These are phyloP conservation scores for Notolepis coatsorum DNA, from an alignment of 2,797 vertebrate species.

Conservation along the genomic window DNA sequence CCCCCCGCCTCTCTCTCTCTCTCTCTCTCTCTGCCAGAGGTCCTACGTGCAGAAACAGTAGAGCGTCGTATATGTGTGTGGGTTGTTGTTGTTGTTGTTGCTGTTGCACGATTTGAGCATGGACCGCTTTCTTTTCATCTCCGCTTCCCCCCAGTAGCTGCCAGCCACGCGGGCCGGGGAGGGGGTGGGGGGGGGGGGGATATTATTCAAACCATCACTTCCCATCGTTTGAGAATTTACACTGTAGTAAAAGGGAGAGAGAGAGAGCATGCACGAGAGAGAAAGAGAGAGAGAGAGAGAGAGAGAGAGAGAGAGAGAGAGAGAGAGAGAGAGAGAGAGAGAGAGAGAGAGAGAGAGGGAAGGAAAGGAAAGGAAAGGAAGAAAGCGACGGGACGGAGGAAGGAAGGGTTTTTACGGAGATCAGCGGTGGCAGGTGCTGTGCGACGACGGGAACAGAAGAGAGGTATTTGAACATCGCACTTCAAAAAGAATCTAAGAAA, in stretches of 20 bases:
- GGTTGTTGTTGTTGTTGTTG: too few species aligned
- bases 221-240: slow-evolving; percentile 33
- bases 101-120: slow-evolving; percentile 29
- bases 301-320: background rate
- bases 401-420: slow-evolving; percentile 53
- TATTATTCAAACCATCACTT: slow-evolving; percentile 29
- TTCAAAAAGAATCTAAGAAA: slow-evolving; percentile 68
- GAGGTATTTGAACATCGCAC: slow-evolving; percentile 68
- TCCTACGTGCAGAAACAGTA: slow-evolving; percentile 24
- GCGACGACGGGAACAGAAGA: slow-evolving; percentile 66
- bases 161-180: slow-evolving; percentile 8
- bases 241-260: background rate
- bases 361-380: background rate
- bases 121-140: slow-evolving; percentile 32
- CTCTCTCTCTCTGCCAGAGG: slow-evolving; percentile 27
- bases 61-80: slow-evolving; percentile 4
- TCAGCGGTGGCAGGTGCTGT: slow-evolving; percentile 73
- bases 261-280: background rate
- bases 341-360: background rate
- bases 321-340: background rate
- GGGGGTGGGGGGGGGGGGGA: too few species aligned
- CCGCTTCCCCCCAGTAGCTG: slow-evolving; percentile 22
- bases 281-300: background rate
- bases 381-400: slow-evolving; percentile 3
- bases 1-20: too few species aligned